Evolutionary conservation across 2,797 vertebrate species (phyloP), one percentile per base, ranked within the genome.

Genomic region (Leucoraja ocellata): DNA sequence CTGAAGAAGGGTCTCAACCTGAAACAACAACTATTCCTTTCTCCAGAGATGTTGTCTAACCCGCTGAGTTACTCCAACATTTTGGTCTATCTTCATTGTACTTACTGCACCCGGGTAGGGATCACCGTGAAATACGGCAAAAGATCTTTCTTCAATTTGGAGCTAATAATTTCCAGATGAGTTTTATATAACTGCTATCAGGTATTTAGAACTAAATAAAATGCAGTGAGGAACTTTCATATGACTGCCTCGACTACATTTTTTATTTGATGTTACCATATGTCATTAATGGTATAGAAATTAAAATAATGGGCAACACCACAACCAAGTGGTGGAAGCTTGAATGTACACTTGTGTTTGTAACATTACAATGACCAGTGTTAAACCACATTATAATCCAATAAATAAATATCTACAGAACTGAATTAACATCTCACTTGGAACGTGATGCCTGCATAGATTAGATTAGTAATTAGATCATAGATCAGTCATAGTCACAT

Each of bases 291-390:
- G 16, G 32, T 39, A 18, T 23, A 74, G 1, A 46, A 10, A 73
- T 28, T 25, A 68, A 92, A 92, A 14, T 76, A 76, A 76, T 92
- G 90, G 36, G 36, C 90, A 92, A 92, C 39, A 92, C 39, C 90
- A 6, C 90, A 74, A 13, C 71, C 90, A 74, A 92, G 90, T 92
- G 90, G 90, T 76, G 28, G 46, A 92, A 46, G 5, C 10, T n/a
- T 54, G 65, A 54, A 92, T 74, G 21, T 92, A 71, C 71, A 74
- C 36, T 13, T 76, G 76, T 92, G 16, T 68, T 65, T 32, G 61
- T 6, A 68, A 11, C 32, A 18, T 11, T 36, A n/a, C 18, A 79
- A 79, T 79, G 78, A 79, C 32, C 32, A 39, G 39, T 39, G 25
- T 28, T 76, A 7, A 28, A 78, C n/a, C 14, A 88, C 8, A 36